phyloP scores from a whole-genome alignment of 2,113 vertebrate genomes.

The Peromyscus polionotus region DNA sequence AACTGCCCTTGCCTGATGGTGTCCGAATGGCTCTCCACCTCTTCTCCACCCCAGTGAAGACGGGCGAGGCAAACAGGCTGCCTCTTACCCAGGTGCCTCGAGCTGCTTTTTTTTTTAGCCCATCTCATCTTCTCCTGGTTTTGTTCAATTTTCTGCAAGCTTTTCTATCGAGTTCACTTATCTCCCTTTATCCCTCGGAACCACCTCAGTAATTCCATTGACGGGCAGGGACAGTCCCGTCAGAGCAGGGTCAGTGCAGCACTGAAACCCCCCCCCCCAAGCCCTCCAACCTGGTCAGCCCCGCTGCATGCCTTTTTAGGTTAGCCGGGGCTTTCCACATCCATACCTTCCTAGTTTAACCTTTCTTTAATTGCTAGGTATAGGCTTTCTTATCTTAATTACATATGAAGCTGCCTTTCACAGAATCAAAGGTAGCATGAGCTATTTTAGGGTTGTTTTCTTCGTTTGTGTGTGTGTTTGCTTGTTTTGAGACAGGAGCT shows the following conservation, averaged over 20 bases:
- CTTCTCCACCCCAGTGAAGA: neutral
- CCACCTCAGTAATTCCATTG: slow-evolving; percentile 76
- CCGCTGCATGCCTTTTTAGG: slow-evolving; percentile 30
- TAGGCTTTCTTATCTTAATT: slow-evolving; percentile 61
- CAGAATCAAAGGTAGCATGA: slow-evolving; percentile 45
- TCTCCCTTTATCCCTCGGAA: slow-evolving; percentile 85
- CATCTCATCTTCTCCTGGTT: slow-evolving; percentile 77
- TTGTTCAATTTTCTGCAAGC: slow-evolving; percentile 86
- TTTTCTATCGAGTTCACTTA: slow-evolving; percentile 81
- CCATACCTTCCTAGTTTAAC: neutral
- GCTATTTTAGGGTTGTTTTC: neutral
- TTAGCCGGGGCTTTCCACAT: slow-evolving; percentile 57
- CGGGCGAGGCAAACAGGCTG: slow-evolving; percentile 42
- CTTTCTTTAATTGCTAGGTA: slow-evolving; percentile 44
- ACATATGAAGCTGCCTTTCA: neutral
- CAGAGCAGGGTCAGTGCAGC: slow-evolving; percentile 25
- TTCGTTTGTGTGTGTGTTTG: neutral
- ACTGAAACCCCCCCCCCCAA: neutral
- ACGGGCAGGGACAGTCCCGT: slow-evolving; percentile 59
- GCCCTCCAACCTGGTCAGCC: neutral
- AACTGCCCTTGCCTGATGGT: fast-evolving
- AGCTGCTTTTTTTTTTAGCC: slow-evolving; percentile 71
- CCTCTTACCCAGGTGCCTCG: slow-evolving; percentile 56
- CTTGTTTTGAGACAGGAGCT: neutral
- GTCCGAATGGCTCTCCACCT: neutral